These are phyloP conservation scores for Chaenocephalus aceratus DNA, from an alignment of 2,113 vertebrate species.

Conservation along the genomic window DNA sequence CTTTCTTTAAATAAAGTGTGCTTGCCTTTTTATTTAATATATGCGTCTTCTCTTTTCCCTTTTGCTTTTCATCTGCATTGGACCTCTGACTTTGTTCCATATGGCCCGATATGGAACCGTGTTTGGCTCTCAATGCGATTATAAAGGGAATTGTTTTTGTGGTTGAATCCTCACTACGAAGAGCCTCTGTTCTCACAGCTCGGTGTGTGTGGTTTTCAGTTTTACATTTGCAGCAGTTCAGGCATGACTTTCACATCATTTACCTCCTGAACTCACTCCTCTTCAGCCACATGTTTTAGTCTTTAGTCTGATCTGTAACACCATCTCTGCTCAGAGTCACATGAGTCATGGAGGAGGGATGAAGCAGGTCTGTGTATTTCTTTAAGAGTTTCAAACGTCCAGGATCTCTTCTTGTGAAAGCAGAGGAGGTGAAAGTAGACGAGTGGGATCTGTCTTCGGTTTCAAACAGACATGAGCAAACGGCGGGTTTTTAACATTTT, in stretches of 20 bases:
- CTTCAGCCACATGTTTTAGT: no score
- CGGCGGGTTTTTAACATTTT: neutral
- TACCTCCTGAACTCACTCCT: conserved; percentile 28
- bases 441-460: conserved; percentile 5
- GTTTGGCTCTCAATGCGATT: no score
- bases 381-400: conserved; percentile 32
- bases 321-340: conserved; percentile 38
- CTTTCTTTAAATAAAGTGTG: no score
- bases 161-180: no score
- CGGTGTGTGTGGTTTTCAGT: no score
- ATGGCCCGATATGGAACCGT: no score
- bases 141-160: no score
- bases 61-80: no score
- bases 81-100: no score
- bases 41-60: no score
- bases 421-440: neutral
- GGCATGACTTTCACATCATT: conserved; percentile 16
- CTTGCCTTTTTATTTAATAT: no score
- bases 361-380: conserved; percentile 18
- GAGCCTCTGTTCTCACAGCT: no score
- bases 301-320: conserved; percentile 40
- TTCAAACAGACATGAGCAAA: conserved; percentile 13
- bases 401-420: neutral
- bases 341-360: conserved; percentile 18
- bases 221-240: neutral